These are phyloP conservation scores for Petaurus breviceps DNA, from an alignment of 2,113 vertebrate species.

Conservation along the genomic window DNA sequence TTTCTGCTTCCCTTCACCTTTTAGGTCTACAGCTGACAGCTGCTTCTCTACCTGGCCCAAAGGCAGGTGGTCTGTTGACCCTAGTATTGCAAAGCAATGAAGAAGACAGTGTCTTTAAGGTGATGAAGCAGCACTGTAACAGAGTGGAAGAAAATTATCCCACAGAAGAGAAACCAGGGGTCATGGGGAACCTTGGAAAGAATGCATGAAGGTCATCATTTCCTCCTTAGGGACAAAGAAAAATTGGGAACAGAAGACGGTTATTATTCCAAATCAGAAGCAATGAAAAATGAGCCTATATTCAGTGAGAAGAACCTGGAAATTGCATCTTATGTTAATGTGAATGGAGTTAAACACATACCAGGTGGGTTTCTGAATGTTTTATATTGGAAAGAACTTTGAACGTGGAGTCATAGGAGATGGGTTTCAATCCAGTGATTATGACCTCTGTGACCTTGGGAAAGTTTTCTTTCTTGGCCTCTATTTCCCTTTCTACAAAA, in stretches of 20 bases:
- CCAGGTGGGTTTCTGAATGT: background rate
- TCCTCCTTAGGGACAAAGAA: slow-evolving; percentile 6
- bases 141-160: slow-evolving; percentile 3
- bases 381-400: slow-evolving; percentile 2
- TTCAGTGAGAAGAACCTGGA: background rate
- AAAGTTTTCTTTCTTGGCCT: background rate
- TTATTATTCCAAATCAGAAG: background rate
- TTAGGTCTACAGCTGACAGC: slow-evolving; percentile 33
- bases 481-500: slow-evolving; percentile 26
- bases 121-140: background rate
- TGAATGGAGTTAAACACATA: background rate
- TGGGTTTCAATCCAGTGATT: slow-evolving; percentile 16
- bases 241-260: background rate
- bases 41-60: slow-evolving; percentile 21
- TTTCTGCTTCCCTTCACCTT: slow-evolving; percentile 25
- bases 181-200: slow-evolving; percentile 5
- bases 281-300: background rate
- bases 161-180: background rate
- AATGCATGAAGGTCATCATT: background rate
- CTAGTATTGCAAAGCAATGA: background rate
- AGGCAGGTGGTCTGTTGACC: background rate
- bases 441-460: background rate
- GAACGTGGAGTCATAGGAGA: background rate
- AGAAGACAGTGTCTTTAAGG: slow-evolving; percentile 28
- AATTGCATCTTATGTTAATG: background rate